Conservation (phyloP, 92 coral and sea anemone genomes). For the Plumapathes pennacea region DNA sequence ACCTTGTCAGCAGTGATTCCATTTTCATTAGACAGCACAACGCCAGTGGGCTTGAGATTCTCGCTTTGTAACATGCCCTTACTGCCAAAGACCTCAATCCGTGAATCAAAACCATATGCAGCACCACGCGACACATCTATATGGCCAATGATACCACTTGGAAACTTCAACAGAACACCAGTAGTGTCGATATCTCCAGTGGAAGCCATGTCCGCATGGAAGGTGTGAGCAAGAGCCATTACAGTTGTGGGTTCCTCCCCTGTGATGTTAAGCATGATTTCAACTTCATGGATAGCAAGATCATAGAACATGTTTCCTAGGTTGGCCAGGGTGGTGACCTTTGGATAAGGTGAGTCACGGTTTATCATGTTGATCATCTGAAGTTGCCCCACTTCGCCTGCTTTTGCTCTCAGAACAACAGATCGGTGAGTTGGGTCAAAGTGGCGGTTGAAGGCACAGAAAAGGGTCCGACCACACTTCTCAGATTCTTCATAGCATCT, state of each 20-base stretch:
- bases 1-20: constrained; percentile 42
- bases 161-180: constrained; percentile 54
- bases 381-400: constrained; percentile 47
- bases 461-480: constrained; percentile 15
- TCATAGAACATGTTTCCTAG: constrained; percentile 56
- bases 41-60: constrained; percentile 52
- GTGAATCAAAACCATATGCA: constrained; percentile 51
- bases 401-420: constrained; percentile 13
- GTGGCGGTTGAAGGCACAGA: constrained; percentile 74
- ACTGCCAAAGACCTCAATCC: constrained; percentile 56
- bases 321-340: not conserved
- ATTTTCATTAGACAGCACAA: constrained; percentile 25
- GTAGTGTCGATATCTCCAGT: constrained; percentile 48
- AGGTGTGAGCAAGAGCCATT: constrained; percentile 43
- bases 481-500: constrained; percentile 61
- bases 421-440: constrained; percentile 56
- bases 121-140: constrained; percentile 41
- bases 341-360: constrained; percentile 21
- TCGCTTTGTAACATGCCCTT: constrained; percentile 53
- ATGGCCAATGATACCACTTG: constrained; percentile 50
- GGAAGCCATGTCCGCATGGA: constrained; percentile 28
- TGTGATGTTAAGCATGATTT: constrained; percentile 23
- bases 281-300: constrained; percentile 57
- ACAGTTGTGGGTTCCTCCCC: constrained; percentile 44
- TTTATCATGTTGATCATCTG: constrained; percentile 36